These are phyloP conservation scores for Parnassius orleans DNA, from an alignment of 2,888 invertebrate genomes.

Conservation along the genomic window DNA sequence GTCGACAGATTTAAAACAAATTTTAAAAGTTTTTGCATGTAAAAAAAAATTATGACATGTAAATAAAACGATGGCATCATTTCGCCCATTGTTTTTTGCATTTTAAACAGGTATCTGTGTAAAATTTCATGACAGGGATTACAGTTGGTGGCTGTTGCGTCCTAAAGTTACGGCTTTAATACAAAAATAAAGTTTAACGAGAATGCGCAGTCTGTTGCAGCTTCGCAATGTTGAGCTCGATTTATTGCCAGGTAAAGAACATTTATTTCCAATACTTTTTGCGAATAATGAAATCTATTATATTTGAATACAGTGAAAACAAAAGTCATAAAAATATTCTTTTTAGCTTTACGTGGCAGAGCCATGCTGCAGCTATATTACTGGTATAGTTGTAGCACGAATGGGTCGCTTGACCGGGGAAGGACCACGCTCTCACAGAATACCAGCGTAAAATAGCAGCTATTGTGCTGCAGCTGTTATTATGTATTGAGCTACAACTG, in stretches of 20 bases:
- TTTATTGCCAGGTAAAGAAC: conserved; percentile 64
- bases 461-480: no score
- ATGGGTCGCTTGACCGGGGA: no score
- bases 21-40: no score
- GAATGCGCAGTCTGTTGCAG: conserved; percentile 66
- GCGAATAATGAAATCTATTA: conserved; percentile 46
- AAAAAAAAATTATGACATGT: neutral
- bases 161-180: conserved; percentile 73
- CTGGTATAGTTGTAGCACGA: no score
- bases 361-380: no score
- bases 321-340: neutral
- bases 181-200: conserved; percentile 79
- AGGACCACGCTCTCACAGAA: no score
- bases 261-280: conserved; percentile 66
- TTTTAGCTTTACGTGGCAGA: no score
- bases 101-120: conserved; percentile 39
- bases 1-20: no score
- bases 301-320: conserved; percentile 3
- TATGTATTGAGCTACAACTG: no score
- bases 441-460: no score
- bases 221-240: conserved; percentile 68
- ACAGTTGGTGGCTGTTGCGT: conserved; percentile 59
- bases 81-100: conserved; percentile 29
- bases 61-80: conserved; percentile 22
- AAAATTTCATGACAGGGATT: conserved; percentile 64